Conservation (phyloP, 1,140 invertebrate genomes). For the Drosophila nigrodunni region DNA sequence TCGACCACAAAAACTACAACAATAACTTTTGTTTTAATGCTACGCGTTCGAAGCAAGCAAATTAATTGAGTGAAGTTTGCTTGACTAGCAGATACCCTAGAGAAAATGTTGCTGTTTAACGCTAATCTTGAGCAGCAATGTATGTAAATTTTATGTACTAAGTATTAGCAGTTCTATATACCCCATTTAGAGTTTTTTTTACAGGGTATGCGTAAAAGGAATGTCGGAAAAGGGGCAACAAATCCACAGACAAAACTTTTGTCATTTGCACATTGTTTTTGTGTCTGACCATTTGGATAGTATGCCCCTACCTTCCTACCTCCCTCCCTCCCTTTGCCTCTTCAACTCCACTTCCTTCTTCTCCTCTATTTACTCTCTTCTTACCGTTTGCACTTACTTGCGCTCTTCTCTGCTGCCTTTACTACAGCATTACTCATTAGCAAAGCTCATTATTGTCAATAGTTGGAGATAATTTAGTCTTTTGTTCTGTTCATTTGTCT, state of each 20-base stretch:
- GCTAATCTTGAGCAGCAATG: not conserved
- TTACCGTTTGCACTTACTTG: not conserved
- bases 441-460: constrained; percentile 82
- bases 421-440: constrained; percentile 68
- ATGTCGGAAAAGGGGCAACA: constrained; percentile 22
- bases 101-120: not conserved
- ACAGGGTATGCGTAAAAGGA: not conserved
- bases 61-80: not conserved
- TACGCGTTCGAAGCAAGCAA: not conserved
- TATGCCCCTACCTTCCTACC: not conserved
- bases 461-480: constrained; percentile 62
- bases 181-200: too few species aligned
- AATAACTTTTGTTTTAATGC: constrained; percentile 20
- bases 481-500: constrained; percentile 49
- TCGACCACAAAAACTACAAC: constrained; percentile 27
- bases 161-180: too few species aligned
- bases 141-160: too few species aligned
- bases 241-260: constrained; percentile 66
- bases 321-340: not conserved
- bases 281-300: constrained; percentile 16
- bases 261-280: constrained; percentile 69
- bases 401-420: not conserved
- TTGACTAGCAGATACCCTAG: constrained; percentile 3
- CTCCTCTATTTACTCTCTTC: not conserved
- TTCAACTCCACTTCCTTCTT: too few species aligned